Base-by-base conservation (phyloP, 2,113 vertebrate species). In the Lophius piscatorius region DNA sequence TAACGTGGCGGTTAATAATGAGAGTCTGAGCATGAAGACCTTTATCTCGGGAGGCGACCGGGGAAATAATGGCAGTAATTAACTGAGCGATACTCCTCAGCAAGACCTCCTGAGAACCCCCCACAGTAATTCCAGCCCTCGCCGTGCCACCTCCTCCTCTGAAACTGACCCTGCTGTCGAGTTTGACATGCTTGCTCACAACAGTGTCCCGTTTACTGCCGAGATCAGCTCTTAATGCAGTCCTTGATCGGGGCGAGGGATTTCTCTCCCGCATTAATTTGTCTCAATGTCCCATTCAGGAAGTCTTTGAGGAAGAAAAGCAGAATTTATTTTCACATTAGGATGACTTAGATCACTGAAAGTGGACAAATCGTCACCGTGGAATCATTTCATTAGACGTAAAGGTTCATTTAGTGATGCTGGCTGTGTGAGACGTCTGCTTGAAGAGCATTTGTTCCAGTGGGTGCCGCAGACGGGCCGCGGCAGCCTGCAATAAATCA, bases 51-150 rank as follows among this genome's bases (percentile, higher is more conserved):
- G 61, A 62, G 64, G 55, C 62, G 78, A 60, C 73, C 40, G 22
- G 45, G 48, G 63, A 66, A 82, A 78, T 78, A 78, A 78, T 74
- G 44, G 58, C 58, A 76, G 62, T 78, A 82, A 87, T 86, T 84
- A 84, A 75, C 70, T 55, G 67, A 72, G 52, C 14, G 61, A 35
- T 63, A 50, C 56, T 71, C 62, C 62, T 51, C 47, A 42, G 57
- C n/a, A 8, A 66, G 72, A 46, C 66, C 56, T 65, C 48, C 28
- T 26, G 64, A 74, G 62, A 39, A 67, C 67, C 52, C n/a, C 69
- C 23, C 24, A 16, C 55, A 64, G 64, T 51, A 62, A 28, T 42
- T 44, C 28, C 38, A 29, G 39, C 34, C 42, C 41, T 46, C 10
- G 1, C 21, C 16, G 44, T 8, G 34, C 50, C 46, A 39, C 40